Conservation (phyloP, 2,888 invertebrate species). For the Priocnemis perturbator region DNA sequence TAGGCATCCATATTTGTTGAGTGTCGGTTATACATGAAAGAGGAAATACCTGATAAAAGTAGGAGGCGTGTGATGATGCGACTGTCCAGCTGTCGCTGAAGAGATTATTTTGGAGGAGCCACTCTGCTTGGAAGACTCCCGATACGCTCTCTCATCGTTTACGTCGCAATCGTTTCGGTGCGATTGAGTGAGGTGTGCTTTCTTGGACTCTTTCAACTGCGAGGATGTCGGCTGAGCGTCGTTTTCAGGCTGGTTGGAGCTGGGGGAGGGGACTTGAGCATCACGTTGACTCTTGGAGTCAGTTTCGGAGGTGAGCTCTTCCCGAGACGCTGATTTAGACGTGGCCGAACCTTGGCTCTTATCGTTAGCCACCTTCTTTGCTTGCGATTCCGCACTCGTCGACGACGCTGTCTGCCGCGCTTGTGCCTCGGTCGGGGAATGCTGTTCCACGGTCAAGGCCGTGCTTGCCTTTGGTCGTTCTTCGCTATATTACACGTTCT, state of each 20-base stretch:
- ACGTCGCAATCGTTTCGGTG: conserved; percentile 25
- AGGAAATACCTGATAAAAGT: conserved; percentile 70
- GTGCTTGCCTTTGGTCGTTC: conserved; percentile 59
- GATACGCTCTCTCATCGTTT: conserved; percentile 41
- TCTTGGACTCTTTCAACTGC: background rate
- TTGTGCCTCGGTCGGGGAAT: conserved; percentile 14
- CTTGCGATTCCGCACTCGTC: no score
- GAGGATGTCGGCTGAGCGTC: background rate
- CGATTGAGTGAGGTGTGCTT: conserved; percentile 26
- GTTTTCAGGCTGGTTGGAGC: background rate
- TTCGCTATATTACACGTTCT: conserved; percentile 59
- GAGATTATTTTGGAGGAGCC: conserved; percentile 58
- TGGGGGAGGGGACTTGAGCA: background rate
- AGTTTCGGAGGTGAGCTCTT: background rate
- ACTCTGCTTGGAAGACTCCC: conserved; percentile 49
- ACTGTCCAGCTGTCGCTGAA: conserved; percentile 51
- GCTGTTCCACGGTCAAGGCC: conserved; percentile 46
- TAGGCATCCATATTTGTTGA: no score
- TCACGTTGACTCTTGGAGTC: background rate
- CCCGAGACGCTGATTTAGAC: background rate
- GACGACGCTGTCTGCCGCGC: background rate
- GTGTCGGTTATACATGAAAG: no score
- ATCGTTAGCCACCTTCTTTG: no score
- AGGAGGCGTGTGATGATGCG: conserved; percentile 55
- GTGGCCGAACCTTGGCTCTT: no score